These are phyloP conservation scores for Ctenodactylus gundi DNA, from an alignment of 2,113 vertebrate genomes.

Conservation along the genomic window DNA sequence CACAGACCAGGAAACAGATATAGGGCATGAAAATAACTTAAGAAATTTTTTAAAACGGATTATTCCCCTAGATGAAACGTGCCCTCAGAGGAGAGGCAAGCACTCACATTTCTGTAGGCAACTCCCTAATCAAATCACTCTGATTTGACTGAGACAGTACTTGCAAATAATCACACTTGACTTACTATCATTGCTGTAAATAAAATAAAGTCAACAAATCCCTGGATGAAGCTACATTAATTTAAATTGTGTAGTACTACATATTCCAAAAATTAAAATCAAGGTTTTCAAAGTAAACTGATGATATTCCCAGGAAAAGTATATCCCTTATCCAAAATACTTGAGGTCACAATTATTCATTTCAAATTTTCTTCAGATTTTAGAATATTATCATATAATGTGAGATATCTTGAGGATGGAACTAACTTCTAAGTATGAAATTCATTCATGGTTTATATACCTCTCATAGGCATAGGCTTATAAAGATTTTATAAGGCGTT, in stretches of 20 bases:
- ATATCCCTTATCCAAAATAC: neutral
- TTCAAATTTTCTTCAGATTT: neutral
- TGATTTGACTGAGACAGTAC: neutral
- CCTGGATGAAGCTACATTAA: neutral
- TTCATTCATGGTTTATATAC: neutral
- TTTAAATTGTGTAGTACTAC: neutral
- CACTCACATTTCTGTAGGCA: neutral
- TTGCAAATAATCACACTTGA: conserved; percentile 31
- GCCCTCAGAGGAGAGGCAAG: neutral
- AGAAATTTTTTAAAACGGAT: neutral
- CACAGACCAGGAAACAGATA: neutral
- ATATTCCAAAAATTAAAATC: conserved; percentile 35
- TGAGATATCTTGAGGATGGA: neutral
- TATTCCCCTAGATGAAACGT: neutral
- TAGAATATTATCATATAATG: neutral
- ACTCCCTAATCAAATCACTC: neutral
- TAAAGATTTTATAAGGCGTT: neutral
- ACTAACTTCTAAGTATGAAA: neutral
- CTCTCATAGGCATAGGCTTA: neutral
- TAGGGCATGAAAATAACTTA: neutral
- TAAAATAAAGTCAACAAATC: conserved; percentile 5
- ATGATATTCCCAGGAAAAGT: neutral
- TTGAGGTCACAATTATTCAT: neutral
- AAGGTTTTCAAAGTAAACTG: conserved; percentile 33
- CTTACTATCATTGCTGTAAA: conserved; percentile 4